These are phyloP conservation scores for Holacanthus passer DNA, from an alignment of 2,113 vertebrate species.

Conservation along the genomic window DNA sequence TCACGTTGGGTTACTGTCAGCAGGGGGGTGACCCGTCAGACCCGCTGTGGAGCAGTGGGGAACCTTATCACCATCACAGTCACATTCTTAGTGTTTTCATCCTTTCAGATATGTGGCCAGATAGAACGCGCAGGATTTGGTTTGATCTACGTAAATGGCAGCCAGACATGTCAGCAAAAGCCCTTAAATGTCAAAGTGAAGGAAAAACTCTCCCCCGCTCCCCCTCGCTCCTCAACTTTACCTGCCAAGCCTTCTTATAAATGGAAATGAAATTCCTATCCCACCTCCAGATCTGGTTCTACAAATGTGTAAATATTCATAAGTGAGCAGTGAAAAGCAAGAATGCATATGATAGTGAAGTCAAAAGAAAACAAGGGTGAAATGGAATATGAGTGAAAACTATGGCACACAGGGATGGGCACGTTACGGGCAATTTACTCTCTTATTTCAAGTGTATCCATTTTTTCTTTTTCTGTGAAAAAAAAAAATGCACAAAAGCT, in stretches of 20 bases:
- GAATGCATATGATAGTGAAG: slow-evolving; percentile 25
- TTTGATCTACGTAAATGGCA: slow-evolving; percentile 36
- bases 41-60: slow-evolving; percentile 30
- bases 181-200: slow-evolving; percentile 32
- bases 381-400: slow-evolving; percentile 4
- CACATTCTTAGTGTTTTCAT: not conserved
- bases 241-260: not conserved
- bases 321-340: slow-evolving; percentile 21
- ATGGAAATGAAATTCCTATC: slow-evolving; percentile 42
- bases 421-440: slow-evolving; percentile 33
- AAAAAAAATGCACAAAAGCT: slow-evolving; percentile 5
- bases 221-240: slow-evolving; percentile 7
- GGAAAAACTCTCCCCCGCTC: slow-evolving; percentile 24
- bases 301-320: slow-evolving; percentile 66
- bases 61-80: not conserved
- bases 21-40: slow-evolving; percentile 1
- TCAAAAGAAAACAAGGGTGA: slow-evolving; percentile 30
- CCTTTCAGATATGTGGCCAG: slow-evolving; percentile 7
- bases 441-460: slow-evolving; percentile 1
- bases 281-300: slow-evolving; percentile 46
- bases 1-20: slow-evolving; percentile 28
- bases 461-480: slow-evolving; percentile 14
- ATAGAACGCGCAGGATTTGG: not conserved
- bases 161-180: slow-evolving; percentile 9
- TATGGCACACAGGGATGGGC: slow-evolving; percentile 24